These are phyloP conservation scores for Entomobrya proxima DNA, from an alignment of 2,888 invertebrate genomes.

Conservation along the genomic window DNA sequence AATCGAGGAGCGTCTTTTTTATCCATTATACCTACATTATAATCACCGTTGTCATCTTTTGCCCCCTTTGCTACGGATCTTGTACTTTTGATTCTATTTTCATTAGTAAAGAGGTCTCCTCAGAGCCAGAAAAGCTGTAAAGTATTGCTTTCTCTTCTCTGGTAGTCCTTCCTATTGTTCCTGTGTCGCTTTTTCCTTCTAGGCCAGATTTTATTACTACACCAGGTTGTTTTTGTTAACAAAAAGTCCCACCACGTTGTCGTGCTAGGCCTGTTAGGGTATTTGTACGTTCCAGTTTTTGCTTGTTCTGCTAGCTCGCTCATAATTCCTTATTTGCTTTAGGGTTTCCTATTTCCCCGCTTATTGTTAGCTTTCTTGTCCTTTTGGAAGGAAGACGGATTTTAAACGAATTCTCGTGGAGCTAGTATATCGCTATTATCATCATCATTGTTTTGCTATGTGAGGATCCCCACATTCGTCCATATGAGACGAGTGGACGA, in stretches of 20 bases:
- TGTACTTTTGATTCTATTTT: constrained; percentile 38
- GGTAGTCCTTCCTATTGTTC: background rate
- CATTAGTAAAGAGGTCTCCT: constrained; percentile 52
- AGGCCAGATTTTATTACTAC: constrained; percentile 51
- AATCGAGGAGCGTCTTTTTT: background rate
- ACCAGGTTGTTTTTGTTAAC: background rate
- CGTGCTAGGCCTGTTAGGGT: background rate
- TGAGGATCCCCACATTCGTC: background rate
- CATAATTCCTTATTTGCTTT: constrained; percentile 55
- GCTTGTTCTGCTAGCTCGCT: constrained; percentile 3
- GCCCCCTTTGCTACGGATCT: constrained; percentile 1
- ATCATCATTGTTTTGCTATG: background rate
- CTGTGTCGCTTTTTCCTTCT: background rate
- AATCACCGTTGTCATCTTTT: constrained; percentile 11
- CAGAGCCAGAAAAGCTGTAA: background rate
- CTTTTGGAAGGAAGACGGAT: background rate
- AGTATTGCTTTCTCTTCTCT: background rate
- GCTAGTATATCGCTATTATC: background rate
- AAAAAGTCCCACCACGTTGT: background rate
- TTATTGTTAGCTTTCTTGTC: constrained; percentile 27
- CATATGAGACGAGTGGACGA: background rate
- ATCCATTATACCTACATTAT: constrained; percentile 17
- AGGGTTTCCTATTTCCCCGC: constrained; percentile 38
- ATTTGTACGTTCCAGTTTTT: constrained; percentile 9
- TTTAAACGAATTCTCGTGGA: background rate